These are phyloP conservation scores for Mycalesis mineus DNA, from an alignment of 2,888 invertebrate species.

Conservation along the genomic window DNA sequence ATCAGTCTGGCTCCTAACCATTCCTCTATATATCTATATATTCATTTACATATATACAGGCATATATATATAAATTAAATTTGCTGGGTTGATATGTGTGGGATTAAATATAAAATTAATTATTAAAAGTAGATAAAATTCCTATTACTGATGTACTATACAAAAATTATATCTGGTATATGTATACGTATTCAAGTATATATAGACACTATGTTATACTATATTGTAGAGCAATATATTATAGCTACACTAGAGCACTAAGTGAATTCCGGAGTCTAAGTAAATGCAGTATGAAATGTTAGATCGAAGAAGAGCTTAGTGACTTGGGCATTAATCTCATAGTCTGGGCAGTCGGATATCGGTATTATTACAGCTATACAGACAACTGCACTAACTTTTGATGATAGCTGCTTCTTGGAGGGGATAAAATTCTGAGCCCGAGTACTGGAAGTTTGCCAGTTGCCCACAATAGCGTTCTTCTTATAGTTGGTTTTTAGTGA, in stretches of 20 bases:
- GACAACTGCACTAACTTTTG: conserved; percentile 1
- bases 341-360: conserved; percentile 1
- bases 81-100: too few species aligned
- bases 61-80: too few species aligned
- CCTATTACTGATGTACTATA: too few species aligned
- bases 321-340: neutral
- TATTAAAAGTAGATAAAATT: too few species aligned
- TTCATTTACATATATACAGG: too few species aligned
- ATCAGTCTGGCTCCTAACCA: too few species aligned
- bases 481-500: neutral
- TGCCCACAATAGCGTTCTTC: neutral
- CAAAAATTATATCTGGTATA: too few species aligned
- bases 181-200: too few species aligned
- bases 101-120: too few species aligned
- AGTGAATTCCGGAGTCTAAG: neutral
- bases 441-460: conserved; percentile 6
- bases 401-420: conserved; percentile 9
- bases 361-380: conserved; percentile 4
- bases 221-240: too few species aligned
- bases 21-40: too few species aligned
- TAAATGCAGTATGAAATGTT: neutral
- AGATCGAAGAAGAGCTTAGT: neutral
- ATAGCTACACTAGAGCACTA: neutral
- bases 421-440: neutral
- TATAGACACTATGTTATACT: too few species aligned